Conservation (phyloP, 2,797 vertebrate genomes). For the Molossus alvarezi region DNA sequence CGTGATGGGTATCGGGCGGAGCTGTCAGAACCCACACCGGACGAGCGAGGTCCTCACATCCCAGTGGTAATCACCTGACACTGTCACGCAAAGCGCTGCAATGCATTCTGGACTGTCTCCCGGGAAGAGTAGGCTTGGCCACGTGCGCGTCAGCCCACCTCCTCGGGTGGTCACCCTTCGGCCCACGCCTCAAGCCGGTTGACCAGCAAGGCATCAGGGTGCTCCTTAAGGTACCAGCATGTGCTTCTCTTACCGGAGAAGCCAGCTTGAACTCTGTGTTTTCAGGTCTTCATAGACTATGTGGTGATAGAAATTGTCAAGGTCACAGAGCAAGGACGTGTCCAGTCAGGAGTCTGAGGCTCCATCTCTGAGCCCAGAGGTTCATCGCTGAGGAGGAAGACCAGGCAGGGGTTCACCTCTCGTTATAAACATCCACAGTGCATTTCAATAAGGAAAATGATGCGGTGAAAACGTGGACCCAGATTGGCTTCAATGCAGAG, state of each 20-base stretch:
- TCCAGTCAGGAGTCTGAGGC: neutral
- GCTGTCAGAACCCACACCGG: neutral
- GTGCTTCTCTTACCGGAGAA: neutral
- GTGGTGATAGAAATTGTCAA: neutral
- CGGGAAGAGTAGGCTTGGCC: too few species aligned
- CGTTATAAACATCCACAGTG: rapidly evolving
- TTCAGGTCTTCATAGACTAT: neutral
- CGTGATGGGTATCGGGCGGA: neutral
- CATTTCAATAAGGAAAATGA: rapidly evolving
- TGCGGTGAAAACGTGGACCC: rapidly evolving
- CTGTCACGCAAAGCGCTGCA: rapidly evolving
- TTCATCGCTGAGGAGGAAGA: neutral
- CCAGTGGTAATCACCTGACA: neutral
- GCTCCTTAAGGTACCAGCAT: too few species aligned
- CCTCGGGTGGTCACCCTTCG: rapidly evolving
- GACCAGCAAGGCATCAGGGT: too few species aligned
- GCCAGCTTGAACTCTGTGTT: neutral
- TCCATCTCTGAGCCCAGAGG: rapidly evolving
- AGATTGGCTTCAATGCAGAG: too few species aligned
- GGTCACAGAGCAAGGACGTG: neutral
- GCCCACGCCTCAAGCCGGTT: rapidly evolving
- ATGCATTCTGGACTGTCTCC: neutral
- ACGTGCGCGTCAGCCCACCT: neutral
- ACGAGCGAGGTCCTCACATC: neutral
- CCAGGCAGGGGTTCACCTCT: too few species aligned